Percentiles rank a stretch among this genome's conserved stretches.
Evolutionary conservation across 2,113 vertebrate genomes (phyloP).

Genomic region (Amphiprion ocellaris): DNA sequence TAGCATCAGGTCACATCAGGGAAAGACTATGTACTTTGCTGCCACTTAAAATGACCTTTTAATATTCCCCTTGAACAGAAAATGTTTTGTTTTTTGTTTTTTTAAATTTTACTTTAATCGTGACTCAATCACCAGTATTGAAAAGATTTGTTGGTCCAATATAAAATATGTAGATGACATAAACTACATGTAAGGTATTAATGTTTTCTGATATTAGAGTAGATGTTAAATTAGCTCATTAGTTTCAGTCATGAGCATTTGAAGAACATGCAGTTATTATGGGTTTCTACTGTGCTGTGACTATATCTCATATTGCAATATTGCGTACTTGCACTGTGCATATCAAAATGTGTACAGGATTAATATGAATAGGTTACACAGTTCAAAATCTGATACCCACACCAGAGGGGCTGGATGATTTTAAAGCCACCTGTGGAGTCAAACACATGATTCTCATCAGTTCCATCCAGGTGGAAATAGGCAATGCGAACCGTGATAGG

Average conservation of each 20-base stretch:
- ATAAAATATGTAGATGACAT: too few species aligned
- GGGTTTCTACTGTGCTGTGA: too few species aligned
- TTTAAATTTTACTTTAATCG: not conserved
- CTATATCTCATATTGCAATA: too few species aligned
- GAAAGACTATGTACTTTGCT: not conserved
- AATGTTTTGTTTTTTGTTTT: not conserved
- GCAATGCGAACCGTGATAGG: conserved; percentile 33
- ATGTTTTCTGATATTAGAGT: too few species aligned
- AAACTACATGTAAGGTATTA: too few species aligned
- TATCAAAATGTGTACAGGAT: not conserved
- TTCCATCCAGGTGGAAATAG: conserved; percentile 46
- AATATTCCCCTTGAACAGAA: not conserved
- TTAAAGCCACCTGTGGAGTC: conserved; percentile 18
- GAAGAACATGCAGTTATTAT: too few species aligned
- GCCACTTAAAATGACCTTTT: not conserved
- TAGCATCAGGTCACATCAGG: not conserved
- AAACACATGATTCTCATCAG: conserved; percentile 37
- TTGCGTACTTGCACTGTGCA: not conserved
- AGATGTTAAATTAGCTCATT: too few species aligned
- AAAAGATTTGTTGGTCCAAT: too few species aligned
- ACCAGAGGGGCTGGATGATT: not conserved
- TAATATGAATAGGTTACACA: not conserved
- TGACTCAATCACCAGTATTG: too few species aligned
- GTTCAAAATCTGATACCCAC: not conserved
- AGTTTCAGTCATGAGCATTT: too few species aligned